A percentile compares a stretch with the other conserved stretches of the same genome.
These are phyloP conservation scores for Megaceryle alcyon DNA, from an alignment of 2,797 vertebrate species.

Conservation along the genomic window DNA sequence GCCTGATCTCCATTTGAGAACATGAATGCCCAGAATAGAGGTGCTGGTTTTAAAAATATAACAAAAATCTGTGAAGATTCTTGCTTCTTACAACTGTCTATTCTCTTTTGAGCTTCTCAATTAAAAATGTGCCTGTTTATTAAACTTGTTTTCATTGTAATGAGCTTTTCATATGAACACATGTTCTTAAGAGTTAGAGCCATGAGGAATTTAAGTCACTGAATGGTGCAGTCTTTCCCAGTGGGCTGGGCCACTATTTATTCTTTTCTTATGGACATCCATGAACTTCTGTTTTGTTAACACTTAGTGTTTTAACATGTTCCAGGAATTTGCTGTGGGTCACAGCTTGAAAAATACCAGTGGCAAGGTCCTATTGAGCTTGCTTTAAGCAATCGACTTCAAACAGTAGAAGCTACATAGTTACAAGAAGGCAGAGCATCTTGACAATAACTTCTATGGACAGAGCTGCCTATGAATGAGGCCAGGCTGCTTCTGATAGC, in stretches of 20 bases:
- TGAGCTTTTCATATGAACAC: background rate
- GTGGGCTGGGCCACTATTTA: background rate
- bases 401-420: background rate
- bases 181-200: background rate
- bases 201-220: background rate
- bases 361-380: background rate
- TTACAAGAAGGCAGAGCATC: background rate
- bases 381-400: background rate
- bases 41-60: background rate
- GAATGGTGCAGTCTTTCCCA: background rate
- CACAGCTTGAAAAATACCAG: background rate
- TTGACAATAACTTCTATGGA: background rate
- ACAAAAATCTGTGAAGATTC: background rate
- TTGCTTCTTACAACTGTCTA: background rate
- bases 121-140: background rate
- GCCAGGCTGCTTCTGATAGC: background rate
- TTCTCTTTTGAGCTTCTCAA: background rate
- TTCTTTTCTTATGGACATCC: background rate
- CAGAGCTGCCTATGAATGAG: background rate
- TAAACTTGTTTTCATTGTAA: background rate
- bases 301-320: background rate
- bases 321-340: background rate
- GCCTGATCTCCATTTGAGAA: conserved; percentile 13
- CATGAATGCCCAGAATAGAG: background rate
- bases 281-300: background rate